Evolutionary conservation across 92 coral and sea anemone species (phyloP), one percentile per base, ranked within the genome.

Genomic region (Micromussa lordhowensis): DNA sequence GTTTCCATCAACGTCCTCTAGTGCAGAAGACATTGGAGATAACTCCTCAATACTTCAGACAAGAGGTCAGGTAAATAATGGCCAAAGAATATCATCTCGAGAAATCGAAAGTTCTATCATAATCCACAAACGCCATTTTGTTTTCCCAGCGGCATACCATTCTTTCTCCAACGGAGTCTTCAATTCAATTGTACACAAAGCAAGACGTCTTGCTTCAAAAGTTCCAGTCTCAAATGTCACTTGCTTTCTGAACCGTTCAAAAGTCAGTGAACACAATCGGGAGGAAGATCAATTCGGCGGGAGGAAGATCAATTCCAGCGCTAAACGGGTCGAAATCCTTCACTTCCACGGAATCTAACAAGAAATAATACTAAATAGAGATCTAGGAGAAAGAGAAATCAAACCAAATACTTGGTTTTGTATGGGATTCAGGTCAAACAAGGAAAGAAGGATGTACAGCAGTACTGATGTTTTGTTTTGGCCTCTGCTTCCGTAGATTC

Each of bases 81-180:
- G 66, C 83, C 75, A 78, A 49, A 31, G 15, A 77, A 76, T 66
- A 86, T 86, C 89, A 86, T 86, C 53, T 86, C 89, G 66, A 44
- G 63, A 63, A 64, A n/a, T 77, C 83, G 75, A 79, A 86, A 78
- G 83, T 63, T 57, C 81, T 22, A 34, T 32, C 78, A 71, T 32
- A 12, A 55, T 31, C 69, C 76, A 74, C 73, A 59, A 58, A 28
- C 76, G 76, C 77, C 89, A 86, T 61, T 77, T 78, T 77, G 24
- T 21, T 78, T 64, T 21, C 89, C 51, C 81, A 77, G 89, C 89
- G 83, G 75, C 89, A 86, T 86, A 54, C 89, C 89, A 86, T 86
- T 57, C 59, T 75, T 59, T 86, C 68, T 61, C 77, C 75, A 22
- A 68, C 30, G 57, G 59, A 63, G 59, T 28, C 77, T 75, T 72